Conservation (phyloP, 92 coral and sea anemone genomes). For the Epizoanthus illoricatus region DNA sequence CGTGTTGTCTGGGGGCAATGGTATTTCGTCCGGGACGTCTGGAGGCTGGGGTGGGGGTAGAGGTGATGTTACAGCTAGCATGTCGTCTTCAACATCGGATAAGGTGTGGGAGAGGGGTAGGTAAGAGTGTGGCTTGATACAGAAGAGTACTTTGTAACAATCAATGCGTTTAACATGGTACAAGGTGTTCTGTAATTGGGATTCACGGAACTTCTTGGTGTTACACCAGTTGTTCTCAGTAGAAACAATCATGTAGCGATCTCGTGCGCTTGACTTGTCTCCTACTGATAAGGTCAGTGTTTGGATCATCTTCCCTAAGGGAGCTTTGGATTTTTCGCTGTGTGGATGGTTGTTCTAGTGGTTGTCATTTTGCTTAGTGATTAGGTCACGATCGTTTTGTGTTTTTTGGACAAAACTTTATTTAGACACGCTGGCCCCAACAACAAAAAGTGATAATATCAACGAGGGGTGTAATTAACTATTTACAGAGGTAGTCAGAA, state of each 20-base stretch:
- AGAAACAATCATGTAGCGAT: conserved; percentile 40
- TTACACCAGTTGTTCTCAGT: conserved; percentile 45
- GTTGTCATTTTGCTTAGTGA: conserved; percentile 13
- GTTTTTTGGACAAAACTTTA: no score
- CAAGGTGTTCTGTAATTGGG: conserved; percentile 37
- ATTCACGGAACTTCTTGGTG: conserved; percentile 30
- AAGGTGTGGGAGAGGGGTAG: no score
- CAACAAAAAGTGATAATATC: no score
- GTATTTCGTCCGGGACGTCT: no score
- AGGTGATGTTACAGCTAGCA: no score
- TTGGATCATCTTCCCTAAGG: conserved; percentile 14
- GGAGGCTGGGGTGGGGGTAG: no score
- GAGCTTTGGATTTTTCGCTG: conserved; percentile 15
- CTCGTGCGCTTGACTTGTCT: conserved; percentile 34
- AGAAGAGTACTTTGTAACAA: conserved; percentile 9
- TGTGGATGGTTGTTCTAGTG: conserved; percentile 30
- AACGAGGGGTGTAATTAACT: no score
- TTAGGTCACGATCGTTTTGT: conserved; percentile 37
- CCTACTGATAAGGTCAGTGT: not conserved
- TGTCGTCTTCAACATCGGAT: no score
- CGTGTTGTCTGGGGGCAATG: no score
- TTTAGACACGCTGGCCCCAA: no score
- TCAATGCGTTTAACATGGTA: conserved; percentile 36
- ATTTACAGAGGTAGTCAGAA: no score
- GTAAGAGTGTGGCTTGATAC: no score